These are phyloP conservation scores for Synanthedon vespiformis DNA, from an alignment of 2,888 invertebrate species.

Conservation along the genomic window DNA sequence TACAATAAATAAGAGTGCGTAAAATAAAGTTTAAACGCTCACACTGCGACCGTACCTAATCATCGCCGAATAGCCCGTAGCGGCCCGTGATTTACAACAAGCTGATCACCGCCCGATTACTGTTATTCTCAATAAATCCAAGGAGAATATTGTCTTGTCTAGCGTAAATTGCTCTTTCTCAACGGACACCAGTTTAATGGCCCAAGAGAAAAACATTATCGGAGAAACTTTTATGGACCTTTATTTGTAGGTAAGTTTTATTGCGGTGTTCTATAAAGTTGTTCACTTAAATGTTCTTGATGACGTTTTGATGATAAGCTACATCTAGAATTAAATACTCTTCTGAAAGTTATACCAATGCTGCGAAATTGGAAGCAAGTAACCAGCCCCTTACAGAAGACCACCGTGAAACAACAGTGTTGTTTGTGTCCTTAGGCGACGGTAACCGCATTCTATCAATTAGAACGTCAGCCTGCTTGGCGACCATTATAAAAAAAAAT, in stretches of 20 bases:
- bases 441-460: too few species aligned
- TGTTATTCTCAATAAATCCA: constrained; percentile 3
- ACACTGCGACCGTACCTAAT: neutral
- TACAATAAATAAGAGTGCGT: too few species aligned
- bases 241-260: neutral
- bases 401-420: too few species aligned
- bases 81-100: constrained; percentile 1
- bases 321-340: too few species aligned
- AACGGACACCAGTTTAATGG: neutral
- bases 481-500: too few species aligned
- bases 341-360: too few species aligned
- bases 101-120: constrained; percentile 3
- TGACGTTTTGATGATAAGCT: too few species aligned
- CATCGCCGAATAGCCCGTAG: constrained; percentile 1
- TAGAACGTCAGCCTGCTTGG: too few species aligned
- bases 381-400: too few species aligned
- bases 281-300: too few species aligned
- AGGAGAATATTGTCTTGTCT: constrained; percentile 1
- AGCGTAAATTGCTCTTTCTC: neutral
- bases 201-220: neutral
- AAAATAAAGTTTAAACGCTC: neutral
- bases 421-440: too few species aligned
- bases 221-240: neutral
- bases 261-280: neutral
- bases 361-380: too few species aligned